phyloP scores from a whole-genome alignment of 2,113 vertebrate species.

The Irena cyanogastra region DNA sequence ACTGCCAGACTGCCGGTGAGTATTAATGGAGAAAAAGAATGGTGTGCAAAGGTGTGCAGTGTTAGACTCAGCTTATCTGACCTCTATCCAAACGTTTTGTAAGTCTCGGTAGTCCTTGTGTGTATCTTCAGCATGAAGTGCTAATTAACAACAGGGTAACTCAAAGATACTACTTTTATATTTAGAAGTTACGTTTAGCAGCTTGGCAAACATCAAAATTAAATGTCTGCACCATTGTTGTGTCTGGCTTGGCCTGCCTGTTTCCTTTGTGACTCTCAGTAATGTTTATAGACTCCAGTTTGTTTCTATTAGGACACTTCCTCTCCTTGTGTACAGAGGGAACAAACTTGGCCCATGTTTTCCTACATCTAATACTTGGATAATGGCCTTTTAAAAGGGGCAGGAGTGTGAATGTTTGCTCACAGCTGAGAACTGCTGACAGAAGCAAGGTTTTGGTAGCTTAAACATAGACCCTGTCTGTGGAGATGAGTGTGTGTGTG shows the following conservation, averaged over 20 bases:
- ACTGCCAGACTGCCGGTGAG: constrained; percentile 78
- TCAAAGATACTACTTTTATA: neutral
- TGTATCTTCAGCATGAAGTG: neutral
- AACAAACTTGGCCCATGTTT: neutral
- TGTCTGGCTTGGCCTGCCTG: neutral
- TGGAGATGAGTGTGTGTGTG: neutral
- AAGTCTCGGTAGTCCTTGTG: neutral
- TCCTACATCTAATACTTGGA: neutral
- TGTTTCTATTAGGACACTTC: neutral
- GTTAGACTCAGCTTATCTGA: neutral
- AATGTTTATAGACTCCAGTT: neutral
- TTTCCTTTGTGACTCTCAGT: neutral
- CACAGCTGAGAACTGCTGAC: neutral
- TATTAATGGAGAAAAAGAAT: neutral
- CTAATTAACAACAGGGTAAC: neutral
- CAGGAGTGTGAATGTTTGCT: neutral
- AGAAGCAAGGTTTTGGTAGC: neutral
- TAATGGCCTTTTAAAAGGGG: neutral
- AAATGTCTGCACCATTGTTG: neutral
- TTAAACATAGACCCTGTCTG: neutral
- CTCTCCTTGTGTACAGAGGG: neutral
- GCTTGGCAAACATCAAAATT: neutral
- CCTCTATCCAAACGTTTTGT: neutral
- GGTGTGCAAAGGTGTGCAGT: neutral
- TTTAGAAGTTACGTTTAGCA: neutral